Evolutionary conservation across 2,113 vertebrate species (phyloP).

Genomic region (Bolborhynchus lineola): DNA sequence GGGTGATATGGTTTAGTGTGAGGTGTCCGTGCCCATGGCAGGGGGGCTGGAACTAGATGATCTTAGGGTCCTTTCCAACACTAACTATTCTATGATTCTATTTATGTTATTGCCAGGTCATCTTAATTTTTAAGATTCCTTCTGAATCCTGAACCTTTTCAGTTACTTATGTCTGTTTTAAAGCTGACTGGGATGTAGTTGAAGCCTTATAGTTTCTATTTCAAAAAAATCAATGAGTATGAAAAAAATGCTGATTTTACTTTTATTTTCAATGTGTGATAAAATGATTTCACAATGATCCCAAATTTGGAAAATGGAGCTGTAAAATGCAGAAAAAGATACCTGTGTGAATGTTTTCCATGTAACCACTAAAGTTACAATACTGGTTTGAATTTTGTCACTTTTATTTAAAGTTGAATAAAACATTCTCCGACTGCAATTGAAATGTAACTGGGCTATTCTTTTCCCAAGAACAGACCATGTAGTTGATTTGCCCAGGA

Average conservation of each 20-base stretch:
- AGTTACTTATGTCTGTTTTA: not conserved
- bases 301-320: not conserved
- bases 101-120: not conserved
- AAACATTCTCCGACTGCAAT: not conserved
- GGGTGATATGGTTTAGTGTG: too few relatives aligned
- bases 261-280: not conserved
- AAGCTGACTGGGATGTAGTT: not conserved
- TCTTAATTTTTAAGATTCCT: not conserved
- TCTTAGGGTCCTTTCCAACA: too few relatives aligned
- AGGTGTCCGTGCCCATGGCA: too few relatives aligned
- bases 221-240: not conserved
- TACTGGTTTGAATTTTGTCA: not conserved
- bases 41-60: too few relatives aligned
- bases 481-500: not conserved
- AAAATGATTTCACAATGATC: not conserved
- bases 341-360: not conserved
- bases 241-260: not conserved
- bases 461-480: not conserved
- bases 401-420: not conserved
- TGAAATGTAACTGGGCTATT: not conserved
- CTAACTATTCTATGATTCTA: too few relatives aligned
- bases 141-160: not conserved
- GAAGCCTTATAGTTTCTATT: not conserved
- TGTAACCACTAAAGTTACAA: not conserved
- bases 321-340: not conserved